Percentiles rank a stretch among this genome's conserved stretches.
phyloP scores from a whole-genome alignment of 2,888 invertebrate genomes.

The Mimas tiliae region DNA sequence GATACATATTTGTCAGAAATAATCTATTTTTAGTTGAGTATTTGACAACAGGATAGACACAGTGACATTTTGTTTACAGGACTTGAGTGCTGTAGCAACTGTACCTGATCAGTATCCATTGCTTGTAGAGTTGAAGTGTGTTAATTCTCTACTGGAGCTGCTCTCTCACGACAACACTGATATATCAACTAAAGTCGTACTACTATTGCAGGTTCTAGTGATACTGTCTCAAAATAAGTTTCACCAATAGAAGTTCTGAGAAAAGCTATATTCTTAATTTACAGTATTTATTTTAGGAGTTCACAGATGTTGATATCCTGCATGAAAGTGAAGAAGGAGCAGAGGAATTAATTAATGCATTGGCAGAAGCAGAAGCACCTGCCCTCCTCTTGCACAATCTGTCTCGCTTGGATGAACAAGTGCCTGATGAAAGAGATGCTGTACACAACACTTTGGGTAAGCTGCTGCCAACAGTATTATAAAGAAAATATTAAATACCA shows the following conservation, averaged over 20 bases:
- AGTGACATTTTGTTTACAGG: constrained; percentile 82
- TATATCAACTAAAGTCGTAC: constrained; percentile 91
- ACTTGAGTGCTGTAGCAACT: constrained; percentile 96
- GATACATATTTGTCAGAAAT: no score
- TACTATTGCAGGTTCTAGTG: constrained; percentile 85
- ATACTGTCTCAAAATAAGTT: neutral
- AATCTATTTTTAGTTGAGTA: no score
- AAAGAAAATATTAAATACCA: neutral
- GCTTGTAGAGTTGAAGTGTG: constrained; percentile 94
- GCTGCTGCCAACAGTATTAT: neutral
- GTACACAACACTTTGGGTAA: constrained; percentile 96
- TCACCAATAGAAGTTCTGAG: neutral
- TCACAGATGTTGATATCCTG: constrained; percentile 98
- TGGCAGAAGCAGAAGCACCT: constrained; percentile 95
- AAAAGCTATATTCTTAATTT: neutral
- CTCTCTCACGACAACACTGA: constrained; percentile 98
- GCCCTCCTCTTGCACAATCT: constrained; percentile 96
- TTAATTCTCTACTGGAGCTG: constrained; percentile 96
- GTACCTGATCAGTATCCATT: constrained; percentile 97
- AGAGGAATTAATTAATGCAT: constrained; percentile 92
- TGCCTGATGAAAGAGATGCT: constrained; percentile 97
- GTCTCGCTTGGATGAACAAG: constrained; percentile 95
- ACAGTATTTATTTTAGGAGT: constrained; percentile 85
- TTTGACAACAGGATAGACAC: no score
- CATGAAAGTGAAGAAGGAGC: constrained; percentile 97